A percentile compares a stretch with the other conserved stretches of the same genome.
These are phyloP conservation scores for Tychaedon coryphoeus DNA, from an alignment of 2,113 vertebrate species.

Conservation along the genomic window DNA sequence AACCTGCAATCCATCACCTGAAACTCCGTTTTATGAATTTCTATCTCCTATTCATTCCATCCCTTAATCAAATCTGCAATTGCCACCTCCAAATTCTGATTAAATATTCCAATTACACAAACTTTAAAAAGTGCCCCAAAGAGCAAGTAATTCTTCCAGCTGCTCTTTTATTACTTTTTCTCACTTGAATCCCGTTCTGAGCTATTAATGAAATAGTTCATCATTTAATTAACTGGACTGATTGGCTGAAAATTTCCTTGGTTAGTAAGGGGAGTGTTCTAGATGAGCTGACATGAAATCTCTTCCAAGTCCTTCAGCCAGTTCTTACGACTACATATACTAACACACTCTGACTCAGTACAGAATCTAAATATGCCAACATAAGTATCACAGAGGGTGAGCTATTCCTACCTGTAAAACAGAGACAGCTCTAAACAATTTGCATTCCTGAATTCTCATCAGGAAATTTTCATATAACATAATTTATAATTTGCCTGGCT, in stretches of 20 bases:
- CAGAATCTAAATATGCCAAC: background rate
- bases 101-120: conserved; percentile 3
- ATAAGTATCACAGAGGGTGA: background rate
- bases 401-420: background rate
- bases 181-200: background rate
- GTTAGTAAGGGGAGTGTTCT: background rate
- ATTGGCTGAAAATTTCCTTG: background rate
- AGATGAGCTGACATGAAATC: background rate
- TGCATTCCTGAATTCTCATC: background rate
- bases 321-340: background rate
- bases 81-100: background rate
- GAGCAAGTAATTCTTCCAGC: background rate
- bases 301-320: background rate
- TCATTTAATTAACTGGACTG: conserved; percentile 15
- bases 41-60: background rate
- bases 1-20: background rate
- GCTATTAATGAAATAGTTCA: conserved; percentile 7
- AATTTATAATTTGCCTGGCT: background rate
- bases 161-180: conserved; percentile 9
- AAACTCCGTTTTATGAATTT: background rate
- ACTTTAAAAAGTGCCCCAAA: background rate
- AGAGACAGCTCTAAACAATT: background rate
- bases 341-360: background rate
- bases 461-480: background rate
- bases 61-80: conserved; percentile 23